Evolutionary conservation across 2,888 invertebrate species (phyloP).

Genomic region (Watsonalla binaria): DNA sequence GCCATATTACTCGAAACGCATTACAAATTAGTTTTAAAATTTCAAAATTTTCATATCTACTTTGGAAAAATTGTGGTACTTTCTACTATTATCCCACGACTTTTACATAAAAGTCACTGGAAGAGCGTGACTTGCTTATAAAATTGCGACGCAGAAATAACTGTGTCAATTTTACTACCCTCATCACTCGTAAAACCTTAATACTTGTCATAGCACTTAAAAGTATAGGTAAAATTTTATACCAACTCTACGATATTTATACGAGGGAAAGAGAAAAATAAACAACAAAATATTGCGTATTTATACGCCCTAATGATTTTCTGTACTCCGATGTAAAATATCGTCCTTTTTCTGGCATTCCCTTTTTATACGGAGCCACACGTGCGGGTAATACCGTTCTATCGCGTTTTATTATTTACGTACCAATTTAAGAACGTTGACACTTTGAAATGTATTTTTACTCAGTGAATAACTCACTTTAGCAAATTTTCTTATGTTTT

Average conservation of each 20-base stretch:
- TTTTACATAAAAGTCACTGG: too few species aligned
- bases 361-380: neutral
- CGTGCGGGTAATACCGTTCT: neutral
- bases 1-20: too few species aligned
- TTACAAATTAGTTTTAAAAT: too few species aligned
- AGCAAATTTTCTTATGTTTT: too few species aligned
- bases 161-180: slow-evolving; percentile 47
- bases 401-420: neutral
- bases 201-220: slow-evolving; percentile 23
- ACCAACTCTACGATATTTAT: neutral
- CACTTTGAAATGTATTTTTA: neutral
- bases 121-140: too few species aligned
- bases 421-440: neutral
- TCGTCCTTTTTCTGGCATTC: neutral
- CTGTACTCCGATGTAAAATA: neutral
- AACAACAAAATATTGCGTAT: neutral
- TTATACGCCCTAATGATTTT: neutral
- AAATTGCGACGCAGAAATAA: slow-evolving; percentile 22
- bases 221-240: slow-evolving; percentile 13
- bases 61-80: too few species aligned
- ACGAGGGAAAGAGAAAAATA: neutral
- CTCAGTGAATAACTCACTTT: neutral
- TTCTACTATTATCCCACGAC: too few species aligned
- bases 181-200: slow-evolving; percentile 41
- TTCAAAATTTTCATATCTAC: too few species aligned